A percentile compares a stretch with the other conserved stretches of the same genome.
Conservation (phyloP, 1,140 invertebrate species). For the Galendromus occidentalis region DNA sequence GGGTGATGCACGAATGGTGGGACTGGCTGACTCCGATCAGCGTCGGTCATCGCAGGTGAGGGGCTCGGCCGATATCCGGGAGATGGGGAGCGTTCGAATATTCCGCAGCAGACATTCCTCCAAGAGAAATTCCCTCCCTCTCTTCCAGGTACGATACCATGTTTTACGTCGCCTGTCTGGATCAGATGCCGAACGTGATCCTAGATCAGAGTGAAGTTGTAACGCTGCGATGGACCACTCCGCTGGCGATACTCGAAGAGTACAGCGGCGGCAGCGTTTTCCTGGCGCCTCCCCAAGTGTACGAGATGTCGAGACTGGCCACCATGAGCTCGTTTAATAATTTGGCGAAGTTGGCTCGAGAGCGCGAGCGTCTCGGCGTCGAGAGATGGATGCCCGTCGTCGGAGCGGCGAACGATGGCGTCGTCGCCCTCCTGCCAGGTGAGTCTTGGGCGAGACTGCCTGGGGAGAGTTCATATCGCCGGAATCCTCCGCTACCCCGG, state of each 20-base stretch:
- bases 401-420: constrained; percentile 26
- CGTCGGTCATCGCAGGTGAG: constrained; percentile 28
- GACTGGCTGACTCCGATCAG: constrained; percentile 56
- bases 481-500: too few relatives aligned
- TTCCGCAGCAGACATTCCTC: too few relatives aligned
- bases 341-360: constrained; percentile 24
- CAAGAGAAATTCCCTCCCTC: too few relatives aligned
- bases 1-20: constrained; percentile 57
- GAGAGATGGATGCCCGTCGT: constrained; percentile 29
- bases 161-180: constrained; percentile 48
- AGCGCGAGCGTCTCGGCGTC: constrained; percentile 23
- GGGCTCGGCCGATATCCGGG: too few relatives aligned
- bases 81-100: too few relatives aligned
- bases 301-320: constrained; percentile 29
- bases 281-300: constrained; percentile 33
- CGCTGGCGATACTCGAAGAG: constrained; percentile 25
- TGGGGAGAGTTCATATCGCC: too few relatives aligned
- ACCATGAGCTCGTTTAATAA: constrained; percentile 23
- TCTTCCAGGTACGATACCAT: constrained; percentile 42
- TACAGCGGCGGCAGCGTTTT: constrained; percentile 21
- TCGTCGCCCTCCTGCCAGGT: constrained; percentile 26
- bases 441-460: too few relatives aligned
- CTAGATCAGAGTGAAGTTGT: constrained; percentile 44
- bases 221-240: constrained; percentile 33
- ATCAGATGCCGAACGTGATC: constrained; percentile 33